Base-by-base conservation (phyloP, 2,888 invertebrate species). In the Amorpha juglandis region DNA sequence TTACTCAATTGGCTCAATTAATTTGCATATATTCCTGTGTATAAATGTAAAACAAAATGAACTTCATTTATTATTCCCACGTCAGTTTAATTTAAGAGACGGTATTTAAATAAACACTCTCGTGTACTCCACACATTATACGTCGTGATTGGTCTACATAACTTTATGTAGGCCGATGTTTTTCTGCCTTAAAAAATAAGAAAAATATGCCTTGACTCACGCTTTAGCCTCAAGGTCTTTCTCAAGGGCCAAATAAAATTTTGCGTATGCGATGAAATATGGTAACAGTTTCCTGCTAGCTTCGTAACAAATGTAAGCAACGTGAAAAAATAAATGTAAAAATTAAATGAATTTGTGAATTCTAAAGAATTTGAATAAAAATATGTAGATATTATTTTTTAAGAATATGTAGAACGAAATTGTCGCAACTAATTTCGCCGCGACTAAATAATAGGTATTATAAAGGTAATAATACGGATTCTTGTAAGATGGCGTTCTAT, bases 401-500 rank as follows among this genome's bases (percentile, higher is more conserved):
- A 35, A 55, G 14, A 16, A 58, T 42, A n/a, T n/a, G n/a, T n/a
- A 58, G 6, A 58, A 58, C 11, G 9, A 19, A 42, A 38, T 38
- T 42, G 58, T 42, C 42, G 19, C 42, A 38, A 12, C 1, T n/a
- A 38, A 14, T 12, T 58, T 42, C 19, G 19, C 58, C 3, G 19
- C 19, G 14, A 12, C 4, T 42, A 38, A 55, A 58, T 42, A 42
- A 19, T 14, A 45, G 12, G 45, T 45, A 45, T 45, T 45, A 12
- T 14, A 14, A 45, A 45, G 14, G 14, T 19, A 12, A 42, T 11
- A 42, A 38, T 38, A 38, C 38, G 11, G 0, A 73, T 73, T 69
- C 63, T 69, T 69, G 69, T 70, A 73, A 69, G 69, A 70, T 66
- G 65, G 68, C 70, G 68, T 68, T 72, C 71, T 78, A 78, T 82